phyloP scores from a whole-genome alignment of 2,113 vertebrate genomes.

The Scophthalmus maximus region DNA sequence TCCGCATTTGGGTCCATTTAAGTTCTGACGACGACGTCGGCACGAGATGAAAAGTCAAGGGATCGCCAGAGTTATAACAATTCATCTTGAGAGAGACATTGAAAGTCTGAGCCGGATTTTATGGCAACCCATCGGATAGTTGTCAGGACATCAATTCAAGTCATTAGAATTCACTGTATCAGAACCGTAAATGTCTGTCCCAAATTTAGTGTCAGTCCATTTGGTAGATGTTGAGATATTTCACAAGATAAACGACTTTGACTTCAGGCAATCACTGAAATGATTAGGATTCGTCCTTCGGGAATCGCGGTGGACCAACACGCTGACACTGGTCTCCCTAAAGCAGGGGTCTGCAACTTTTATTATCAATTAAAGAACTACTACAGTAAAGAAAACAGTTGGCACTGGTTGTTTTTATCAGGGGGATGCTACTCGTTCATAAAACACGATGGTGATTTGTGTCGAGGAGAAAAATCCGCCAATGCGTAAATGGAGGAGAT shows the following conservation, averaged over 20 bases:
- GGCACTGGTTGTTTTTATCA: not conserved
- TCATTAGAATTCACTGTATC: conserved; percentile 6
- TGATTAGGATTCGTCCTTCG: not conserved
- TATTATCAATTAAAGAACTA: not conserved
- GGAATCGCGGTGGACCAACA: not conserved
- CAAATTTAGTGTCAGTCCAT: conserved; percentile 4
- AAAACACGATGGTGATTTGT: not conserved
- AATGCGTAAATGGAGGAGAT: not conserved
- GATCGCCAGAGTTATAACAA: not conserved
- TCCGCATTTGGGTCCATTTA: no score
- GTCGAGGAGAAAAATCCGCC: not conserved
- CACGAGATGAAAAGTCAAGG: not conserved
- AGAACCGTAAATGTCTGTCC: conserved; percentile 14
- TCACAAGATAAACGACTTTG: not conserved
- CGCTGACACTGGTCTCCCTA: not conserved
- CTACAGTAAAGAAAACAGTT: not conserved
- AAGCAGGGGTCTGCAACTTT: not conserved
- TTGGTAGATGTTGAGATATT: not conserved
- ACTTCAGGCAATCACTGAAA: not conserved
- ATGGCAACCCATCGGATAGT: not conserved
- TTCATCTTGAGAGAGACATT: not conserved
- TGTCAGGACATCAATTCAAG: not conserved
- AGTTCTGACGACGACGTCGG: not conserved
- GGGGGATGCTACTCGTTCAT: not conserved
- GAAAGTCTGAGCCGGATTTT: not conserved